Percentiles rank a stretch among this genome's conserved stretches.
Conservation (phyloP, 1,140 invertebrate genomes). For the Lasaia peninsularis region DNA sequence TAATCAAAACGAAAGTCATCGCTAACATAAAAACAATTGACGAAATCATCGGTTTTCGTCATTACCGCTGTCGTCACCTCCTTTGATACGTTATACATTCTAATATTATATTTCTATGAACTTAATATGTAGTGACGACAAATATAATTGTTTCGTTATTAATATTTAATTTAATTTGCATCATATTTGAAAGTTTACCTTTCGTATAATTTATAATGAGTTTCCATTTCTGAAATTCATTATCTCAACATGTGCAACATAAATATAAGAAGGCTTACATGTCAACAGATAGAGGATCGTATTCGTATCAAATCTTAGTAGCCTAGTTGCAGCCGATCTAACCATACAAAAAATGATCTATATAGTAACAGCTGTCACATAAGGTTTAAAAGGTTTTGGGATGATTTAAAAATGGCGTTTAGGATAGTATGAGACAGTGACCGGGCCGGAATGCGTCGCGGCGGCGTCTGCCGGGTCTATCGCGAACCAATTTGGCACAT, state of each 20-base stretch:
- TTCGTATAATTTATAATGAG: no score
- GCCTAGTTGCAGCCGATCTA: no score
- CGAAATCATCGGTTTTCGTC: neutral
- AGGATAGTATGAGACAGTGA: conserved; percentile 41
- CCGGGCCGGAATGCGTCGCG: conserved; percentile 66
- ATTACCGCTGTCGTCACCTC: neutral
- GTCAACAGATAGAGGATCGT: no score
- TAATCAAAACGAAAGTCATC: no score
- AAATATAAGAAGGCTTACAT: no score
- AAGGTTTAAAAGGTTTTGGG: conserved; percentile 17
- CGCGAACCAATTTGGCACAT: conserved; percentile 72
- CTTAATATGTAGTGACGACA: neutral
- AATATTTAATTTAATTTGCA: no score
- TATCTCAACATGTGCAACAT: no score
- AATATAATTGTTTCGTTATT: neutral
- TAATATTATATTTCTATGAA: neutral
- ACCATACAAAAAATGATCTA: no score
- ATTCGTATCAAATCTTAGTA: no score
- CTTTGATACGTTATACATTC: neutral
- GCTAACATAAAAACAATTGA: neutral
- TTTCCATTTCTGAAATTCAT: no score
- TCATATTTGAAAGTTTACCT: no score
- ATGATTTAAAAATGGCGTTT: conserved; percentile 42
- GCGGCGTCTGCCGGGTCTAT: conserved; percentile 67
- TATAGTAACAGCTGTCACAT: no score